phyloP scores from a whole-genome alignment of 2,888 invertebrate species.

The Steinernema scapterisci region DNA sequence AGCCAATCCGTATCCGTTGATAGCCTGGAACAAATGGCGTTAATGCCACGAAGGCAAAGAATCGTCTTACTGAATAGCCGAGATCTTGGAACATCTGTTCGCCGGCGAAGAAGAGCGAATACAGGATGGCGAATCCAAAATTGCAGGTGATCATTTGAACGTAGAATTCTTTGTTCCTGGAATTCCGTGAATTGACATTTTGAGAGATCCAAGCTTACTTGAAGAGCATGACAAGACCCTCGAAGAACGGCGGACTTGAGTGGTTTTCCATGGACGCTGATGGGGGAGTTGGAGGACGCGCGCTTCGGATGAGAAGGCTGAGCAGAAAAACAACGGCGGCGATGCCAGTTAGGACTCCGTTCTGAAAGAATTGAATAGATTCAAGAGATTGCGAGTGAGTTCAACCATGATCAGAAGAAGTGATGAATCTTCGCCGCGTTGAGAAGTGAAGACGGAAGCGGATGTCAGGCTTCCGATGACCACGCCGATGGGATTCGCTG shows the following conservation, averaged over 20 bases:
- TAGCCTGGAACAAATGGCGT: constrained; percentile 31
- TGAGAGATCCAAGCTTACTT: constrained; percentile 34
- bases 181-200: background rate
- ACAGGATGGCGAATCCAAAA: constrained; percentile 51
- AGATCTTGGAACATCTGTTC: constrained; percentile 41
- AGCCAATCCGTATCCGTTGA: constrained; percentile 40
- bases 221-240: constrained; percentile 42
- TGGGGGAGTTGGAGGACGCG: constrained; percentile 58
- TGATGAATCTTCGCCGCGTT: no score
- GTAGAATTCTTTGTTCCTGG: constrained; percentile 48
- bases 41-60: background rate
- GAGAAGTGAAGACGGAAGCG: constrained; percentile 36
- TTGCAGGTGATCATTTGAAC: constrained; percentile 51
- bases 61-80: constrained; percentile 35
- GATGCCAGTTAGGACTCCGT: constrained; percentile 38
- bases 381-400: no score
- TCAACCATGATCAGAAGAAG: background rate
- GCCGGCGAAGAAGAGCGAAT: constrained; percentile 41
- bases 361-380: constrained; percentile 33
- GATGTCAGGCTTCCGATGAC: constrained; percentile 59
- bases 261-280: constrained; percentile 57
- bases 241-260: constrained; percentile 44
- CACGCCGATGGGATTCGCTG: constrained; percentile 64
- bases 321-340: constrained; percentile 42
- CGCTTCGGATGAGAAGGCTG: constrained; percentile 37